A percentile compares a stretch with the other conserved stretches of the same genome.
Evolutionary conservation across 2,113 vertebrate species (phyloP).

Genomic region (Pedionomus torquatus): DNA sequence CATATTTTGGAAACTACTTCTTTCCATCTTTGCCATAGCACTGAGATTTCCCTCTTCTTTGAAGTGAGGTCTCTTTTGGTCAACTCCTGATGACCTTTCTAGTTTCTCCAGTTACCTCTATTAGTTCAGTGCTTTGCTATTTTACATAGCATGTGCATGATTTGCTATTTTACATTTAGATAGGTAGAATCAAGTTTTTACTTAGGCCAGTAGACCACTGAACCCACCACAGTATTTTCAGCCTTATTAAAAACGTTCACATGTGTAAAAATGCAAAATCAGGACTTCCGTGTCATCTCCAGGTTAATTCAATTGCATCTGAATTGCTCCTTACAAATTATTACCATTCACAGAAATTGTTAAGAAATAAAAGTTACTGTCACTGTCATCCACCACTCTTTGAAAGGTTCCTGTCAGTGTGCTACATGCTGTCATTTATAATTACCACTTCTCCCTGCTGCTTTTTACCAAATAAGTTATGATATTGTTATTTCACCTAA

Average conservation of each 20-base stretch:
- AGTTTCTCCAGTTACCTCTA: background rate
- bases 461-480: background rate
- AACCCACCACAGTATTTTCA: background rate
- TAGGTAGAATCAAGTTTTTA: background rate
- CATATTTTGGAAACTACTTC: background rate
- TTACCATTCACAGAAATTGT: background rate
- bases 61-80: background rate
- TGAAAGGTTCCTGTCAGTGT: background rate
- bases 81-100: background rate
- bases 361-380: background rate
- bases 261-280: background rate
- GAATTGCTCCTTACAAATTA: background rate
- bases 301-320: background rate
- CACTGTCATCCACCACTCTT: background rate
- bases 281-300: background rate
- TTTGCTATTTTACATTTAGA: background rate
- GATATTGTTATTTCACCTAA: background rate
- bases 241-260: background rate
- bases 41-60: background rate
- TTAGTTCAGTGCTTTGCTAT: background rate
- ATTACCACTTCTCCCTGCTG: background rate
- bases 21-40: background rate
- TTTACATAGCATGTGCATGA: no score
- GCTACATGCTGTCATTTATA: background rate
- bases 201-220: background rate